Conservation (phyloP, 2,113 vertebrate genomes). For the Elgaria multicarinata region DNA sequence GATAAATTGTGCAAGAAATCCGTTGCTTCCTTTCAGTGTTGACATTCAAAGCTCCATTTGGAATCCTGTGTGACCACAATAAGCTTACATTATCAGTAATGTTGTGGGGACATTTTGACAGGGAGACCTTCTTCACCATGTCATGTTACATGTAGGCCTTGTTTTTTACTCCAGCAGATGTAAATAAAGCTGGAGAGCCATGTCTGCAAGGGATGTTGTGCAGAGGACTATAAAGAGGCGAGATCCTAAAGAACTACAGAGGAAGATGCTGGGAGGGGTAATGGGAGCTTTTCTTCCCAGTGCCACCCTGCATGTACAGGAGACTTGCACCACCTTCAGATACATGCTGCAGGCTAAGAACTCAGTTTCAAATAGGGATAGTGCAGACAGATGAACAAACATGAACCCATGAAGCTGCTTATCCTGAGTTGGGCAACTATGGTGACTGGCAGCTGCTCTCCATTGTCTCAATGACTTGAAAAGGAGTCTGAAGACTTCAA, state of each 20-base stretch:
- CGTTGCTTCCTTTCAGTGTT: slow-evolving; percentile 16
- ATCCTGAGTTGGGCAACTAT: background rate
- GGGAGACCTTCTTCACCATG: background rate
- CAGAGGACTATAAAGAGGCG: background rate
- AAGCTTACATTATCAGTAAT: background rate
- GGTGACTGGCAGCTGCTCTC: too few relatives aligned
- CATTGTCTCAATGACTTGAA: too few relatives aligned
- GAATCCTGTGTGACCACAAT: background rate
- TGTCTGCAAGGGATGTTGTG: background rate
- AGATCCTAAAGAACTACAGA: background rate
- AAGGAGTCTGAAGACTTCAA: too few relatives aligned
- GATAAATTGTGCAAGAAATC: background rate
- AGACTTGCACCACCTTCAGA: too few relatives aligned
- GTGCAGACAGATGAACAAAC: background rate
- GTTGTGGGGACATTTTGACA: background rate
- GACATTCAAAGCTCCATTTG: slow-evolving; percentile 8
- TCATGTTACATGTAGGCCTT: background rate
- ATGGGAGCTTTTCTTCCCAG: background rate
- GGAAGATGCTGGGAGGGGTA: background rate
- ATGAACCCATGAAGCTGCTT: background rate
- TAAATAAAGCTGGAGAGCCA: background rate
- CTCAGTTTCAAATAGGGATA: too few relatives aligned
- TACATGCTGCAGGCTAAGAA: background rate
- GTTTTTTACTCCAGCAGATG: too few relatives aligned
- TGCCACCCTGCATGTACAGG: background rate